Evolutionary conservation across 23 tunicate genomes (phyloP).

Genomic region (Diplosoma virens): DNA sequence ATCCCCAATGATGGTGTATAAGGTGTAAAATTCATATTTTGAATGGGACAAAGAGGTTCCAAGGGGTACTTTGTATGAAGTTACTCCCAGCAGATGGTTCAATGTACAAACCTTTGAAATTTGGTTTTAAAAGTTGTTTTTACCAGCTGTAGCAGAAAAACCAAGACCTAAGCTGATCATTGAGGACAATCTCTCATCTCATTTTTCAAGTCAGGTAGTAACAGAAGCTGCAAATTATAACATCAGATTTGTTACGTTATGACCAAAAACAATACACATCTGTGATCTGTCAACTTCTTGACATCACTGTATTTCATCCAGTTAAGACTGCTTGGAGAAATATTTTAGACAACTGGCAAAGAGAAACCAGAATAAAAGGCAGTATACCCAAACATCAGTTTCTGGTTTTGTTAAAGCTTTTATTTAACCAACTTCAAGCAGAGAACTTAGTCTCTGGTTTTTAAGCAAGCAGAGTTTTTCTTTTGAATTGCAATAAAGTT

Average conservation of each 20-base stretch:
- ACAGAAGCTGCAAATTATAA: neutral
- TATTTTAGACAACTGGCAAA: neutral
- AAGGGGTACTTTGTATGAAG: neutral
- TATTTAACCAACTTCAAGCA: neutral
- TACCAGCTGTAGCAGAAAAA: neutral
- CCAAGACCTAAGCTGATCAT: neutral
- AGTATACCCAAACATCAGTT: neutral
- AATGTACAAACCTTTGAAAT: neutral
- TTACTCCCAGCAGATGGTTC: neutral
- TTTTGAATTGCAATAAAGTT: neutral
- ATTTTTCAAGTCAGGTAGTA: neutral
- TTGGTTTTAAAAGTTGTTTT: neutral
- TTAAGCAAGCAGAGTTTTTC: neutral
- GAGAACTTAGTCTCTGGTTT: neutral
- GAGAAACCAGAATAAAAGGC: neutral
- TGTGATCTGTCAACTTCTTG: neutral
- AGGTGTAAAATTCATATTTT: neutral
- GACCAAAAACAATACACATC: neutral
- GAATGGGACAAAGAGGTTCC: neutral
- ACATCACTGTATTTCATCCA: neutral
- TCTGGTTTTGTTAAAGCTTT: neutral
- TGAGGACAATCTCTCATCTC: neutral
- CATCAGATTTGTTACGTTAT: neutral
- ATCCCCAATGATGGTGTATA: neutral
- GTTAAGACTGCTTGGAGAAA: neutral